Base-by-base conservation (phyloP, 2,888 invertebrate species). In the Leptinotarsa rubiginosa region DNA sequence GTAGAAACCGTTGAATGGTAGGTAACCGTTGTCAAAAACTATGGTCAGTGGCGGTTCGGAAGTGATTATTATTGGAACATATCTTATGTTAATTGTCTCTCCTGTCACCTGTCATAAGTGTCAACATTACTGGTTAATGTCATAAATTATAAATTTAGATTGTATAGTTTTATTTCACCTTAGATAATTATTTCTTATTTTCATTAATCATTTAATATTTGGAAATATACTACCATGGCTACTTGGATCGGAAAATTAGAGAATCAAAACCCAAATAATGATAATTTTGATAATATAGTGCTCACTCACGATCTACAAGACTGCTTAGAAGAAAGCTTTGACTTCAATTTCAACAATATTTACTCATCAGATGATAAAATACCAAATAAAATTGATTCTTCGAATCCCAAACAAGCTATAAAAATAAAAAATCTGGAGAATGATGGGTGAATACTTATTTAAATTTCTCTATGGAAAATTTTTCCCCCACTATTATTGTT, bases 251-350 rank as follows among this genome's bases (percentile, higher is more conserved):
- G 79, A 77, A 82, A 81, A 77, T 73, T 81, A 76, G 79, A 79
- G 77, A 79, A 74, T 72, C 70, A 79, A 74, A 69, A 65, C 54
- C 69, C 70, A 65, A 75, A 78, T 66, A 81, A 81, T 77, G 82
- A 82, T 77, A 80, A 80, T 76, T 74, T 78, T 66, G 78, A 88
- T 77, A 87, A 86, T 81, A 88, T 90, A 75, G 86, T 89, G 66
- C 88, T 89, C 81, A 88, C 89, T 56, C 89, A 89, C 80, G 90
- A 90, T 83, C 85, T 90, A 71, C 89, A 90, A 82, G 89, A 90
- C 81, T 91, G 89, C 79, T 86, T 90, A 54, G 90, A 86, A 77
- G 86, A 87, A 71, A 85, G 83, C 78, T 82, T 85, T 76, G 86
- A 87, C 82, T 84, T 84, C 79, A 84, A 84, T 75, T 90, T 90